A percentile compares a stretch with the other conserved stretches of the same genome.
phyloP scores from a whole-genome alignment of 1,140 invertebrate species.

The Trachymyrmex cornetzi region DNA sequence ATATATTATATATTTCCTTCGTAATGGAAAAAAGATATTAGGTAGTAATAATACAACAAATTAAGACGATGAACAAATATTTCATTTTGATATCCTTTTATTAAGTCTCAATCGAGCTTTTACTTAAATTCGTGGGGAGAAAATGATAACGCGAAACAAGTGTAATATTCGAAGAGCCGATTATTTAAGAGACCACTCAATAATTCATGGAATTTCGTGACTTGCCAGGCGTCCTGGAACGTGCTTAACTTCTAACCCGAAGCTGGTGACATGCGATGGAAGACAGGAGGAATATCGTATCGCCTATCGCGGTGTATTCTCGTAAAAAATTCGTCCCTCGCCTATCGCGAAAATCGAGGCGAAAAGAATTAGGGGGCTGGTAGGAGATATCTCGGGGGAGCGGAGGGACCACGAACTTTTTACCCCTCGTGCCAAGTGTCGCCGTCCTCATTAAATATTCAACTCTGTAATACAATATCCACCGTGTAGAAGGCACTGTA shows the following conservation, averaged over 20 bases:
- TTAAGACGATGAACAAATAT: neutral
- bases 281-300: constrained; percentile 71
- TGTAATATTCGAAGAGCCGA: constrained; percentile 64
- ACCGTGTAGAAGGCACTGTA: constrained; percentile 74
- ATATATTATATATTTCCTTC: neutral
- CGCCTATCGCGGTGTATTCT: constrained; percentile 60
- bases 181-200: constrained; percentile 61
- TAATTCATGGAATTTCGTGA: constrained; percentile 63
- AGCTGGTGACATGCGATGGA: constrained; percentile 65
- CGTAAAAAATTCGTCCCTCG: constrained; percentile 62
- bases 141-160: constrained; percentile 38
- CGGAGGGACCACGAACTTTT: constrained; percentile 75
- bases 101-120: neutral
- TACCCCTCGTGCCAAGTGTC: constrained; percentile 79
- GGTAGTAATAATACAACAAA: neutral
- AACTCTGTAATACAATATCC: constrained; percentile 86
- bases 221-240: constrained; percentile 21
- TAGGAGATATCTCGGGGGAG: constrained; percentile 66
- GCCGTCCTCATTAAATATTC: constrained; percentile 86
- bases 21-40: neutral
- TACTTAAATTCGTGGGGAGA: constrained; percentile 28
- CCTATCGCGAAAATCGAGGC: constrained; percentile 76
- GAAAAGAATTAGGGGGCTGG: constrained; percentile 74
- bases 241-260: constrained; percentile 47
- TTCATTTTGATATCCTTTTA: neutral